These are phyloP conservation scores for Zapornia atra DNA, from an alignment of 2,113 vertebrate species.

Conservation along the genomic window DNA sequence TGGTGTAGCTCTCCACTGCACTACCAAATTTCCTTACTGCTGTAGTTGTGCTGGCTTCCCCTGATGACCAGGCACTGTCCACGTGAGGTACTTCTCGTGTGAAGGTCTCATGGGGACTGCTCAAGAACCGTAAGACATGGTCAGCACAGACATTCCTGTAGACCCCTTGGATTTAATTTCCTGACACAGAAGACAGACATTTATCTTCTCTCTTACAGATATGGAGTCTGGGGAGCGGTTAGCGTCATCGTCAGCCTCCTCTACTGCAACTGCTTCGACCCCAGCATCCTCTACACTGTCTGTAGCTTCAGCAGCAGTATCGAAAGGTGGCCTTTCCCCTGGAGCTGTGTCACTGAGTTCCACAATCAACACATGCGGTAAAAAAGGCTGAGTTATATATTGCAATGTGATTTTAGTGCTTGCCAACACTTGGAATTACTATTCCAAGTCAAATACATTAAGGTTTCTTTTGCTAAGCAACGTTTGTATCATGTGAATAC, in stretches of 20 bases:
- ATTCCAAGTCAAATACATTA: neutral
- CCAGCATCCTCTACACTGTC: slow-evolving; percentile 77
- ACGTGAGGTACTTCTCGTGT: neutral
- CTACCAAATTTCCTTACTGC: neutral
- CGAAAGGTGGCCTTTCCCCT: slow-evolving; percentile 77
- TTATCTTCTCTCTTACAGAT: slow-evolving; percentile 70
- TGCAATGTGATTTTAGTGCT: neutral
- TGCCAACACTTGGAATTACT: neutral
- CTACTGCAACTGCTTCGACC: slow-evolving; percentile 82
- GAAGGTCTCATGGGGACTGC: neutral
- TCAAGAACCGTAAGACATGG: neutral
- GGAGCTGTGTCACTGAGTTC: slow-evolving; percentile 81
- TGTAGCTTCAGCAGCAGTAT: slow-evolving; percentile 72
- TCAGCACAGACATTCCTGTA: no score
- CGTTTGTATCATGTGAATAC: neutral
- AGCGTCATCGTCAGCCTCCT: slow-evolving; percentile 79
- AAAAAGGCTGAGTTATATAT: slow-evolving; percentile 48
- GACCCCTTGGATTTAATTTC: neutral
- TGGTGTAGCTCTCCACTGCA: neutral
- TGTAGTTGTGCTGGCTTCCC: neutral
- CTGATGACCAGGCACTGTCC: neutral
- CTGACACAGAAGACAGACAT: neutral
- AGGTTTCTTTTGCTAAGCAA: neutral
- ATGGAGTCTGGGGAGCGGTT: slow-evolving; percentile 93
- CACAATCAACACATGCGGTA: slow-evolving; percentile 89